A percentile compares a stretch with the other conserved stretches of the same genome.
Evolutionary conservation across 2,797 vertebrate species (phyloP).

Genomic region (Pitangus sulphuratus): DNA sequence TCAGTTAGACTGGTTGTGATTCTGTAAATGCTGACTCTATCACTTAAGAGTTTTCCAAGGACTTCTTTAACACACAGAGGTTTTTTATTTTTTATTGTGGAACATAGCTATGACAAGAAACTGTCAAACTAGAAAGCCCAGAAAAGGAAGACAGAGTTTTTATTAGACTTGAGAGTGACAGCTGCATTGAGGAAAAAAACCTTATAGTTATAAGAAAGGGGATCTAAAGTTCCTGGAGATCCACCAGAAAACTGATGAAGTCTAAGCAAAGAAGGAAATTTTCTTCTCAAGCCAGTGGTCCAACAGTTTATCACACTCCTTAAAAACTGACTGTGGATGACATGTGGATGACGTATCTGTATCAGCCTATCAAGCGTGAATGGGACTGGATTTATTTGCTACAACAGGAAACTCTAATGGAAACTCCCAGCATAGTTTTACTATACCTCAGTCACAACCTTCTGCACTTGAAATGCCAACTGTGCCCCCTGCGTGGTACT

Average conservation of each 20-base stretch:
- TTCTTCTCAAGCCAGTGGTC: neutral
- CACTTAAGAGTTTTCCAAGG: slow-evolving; percentile 47
- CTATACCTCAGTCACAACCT: neutral
- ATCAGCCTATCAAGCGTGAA: neutral
- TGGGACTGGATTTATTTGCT: neutral
- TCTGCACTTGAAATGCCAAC: slow-evolving; percentile 6
- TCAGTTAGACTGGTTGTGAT: slow-evolving; percentile 33
- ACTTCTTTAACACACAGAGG: slow-evolving; percentile 22
- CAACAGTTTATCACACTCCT: neutral
- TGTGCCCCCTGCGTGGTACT: neutral
- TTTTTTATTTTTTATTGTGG: slow-evolving; percentile 51
- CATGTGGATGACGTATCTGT: neutral
- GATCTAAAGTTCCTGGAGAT: neutral
- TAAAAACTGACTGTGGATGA: neutral
- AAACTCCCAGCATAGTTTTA: neutral
- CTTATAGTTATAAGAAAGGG: neutral
- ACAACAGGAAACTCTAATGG: neutral
- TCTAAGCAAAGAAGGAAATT: neutral
- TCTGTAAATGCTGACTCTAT: slow-evolving; percentile 43
- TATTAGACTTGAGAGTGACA: slow-evolving; percentile 15
- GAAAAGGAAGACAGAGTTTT: slow-evolving; percentile 33
- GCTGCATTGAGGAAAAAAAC: neutral
- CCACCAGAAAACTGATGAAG: slow-evolving; percentile 6
- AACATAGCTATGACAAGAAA: slow-evolving; percentile 11
- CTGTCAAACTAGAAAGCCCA: slow-evolving; percentile 23